A percentile compares a stretch with the other conserved stretches of the same genome.
phyloP scores from a whole-genome alignment of 2,888 invertebrate genomes.

The Epirrhoe alternata region DNA sequence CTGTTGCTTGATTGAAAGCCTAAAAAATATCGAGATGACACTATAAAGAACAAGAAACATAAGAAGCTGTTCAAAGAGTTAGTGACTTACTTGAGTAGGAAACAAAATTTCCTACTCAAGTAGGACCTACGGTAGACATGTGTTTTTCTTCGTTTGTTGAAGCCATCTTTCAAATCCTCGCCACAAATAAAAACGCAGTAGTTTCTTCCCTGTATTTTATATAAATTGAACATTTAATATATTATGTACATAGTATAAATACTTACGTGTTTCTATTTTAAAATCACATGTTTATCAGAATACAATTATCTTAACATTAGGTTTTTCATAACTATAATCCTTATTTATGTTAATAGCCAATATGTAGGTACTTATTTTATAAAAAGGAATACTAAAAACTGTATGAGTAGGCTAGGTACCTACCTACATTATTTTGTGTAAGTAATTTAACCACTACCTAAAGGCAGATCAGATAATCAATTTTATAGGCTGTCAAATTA shows the following conservation, averaged over 20 bases:
- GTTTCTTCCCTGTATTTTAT: background rate
- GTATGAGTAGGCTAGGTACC: no score
- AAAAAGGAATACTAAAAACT: background rate
- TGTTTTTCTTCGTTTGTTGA: no score
- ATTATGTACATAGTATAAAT: background rate
- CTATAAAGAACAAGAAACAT: no score
- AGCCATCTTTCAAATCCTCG: no score
- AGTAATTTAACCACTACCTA: background rate
- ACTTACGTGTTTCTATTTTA: background rate
- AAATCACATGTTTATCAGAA: background rate
- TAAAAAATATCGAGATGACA: no score
- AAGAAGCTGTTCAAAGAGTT: no score
- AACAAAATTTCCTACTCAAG: no score
- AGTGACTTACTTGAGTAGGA: no score
- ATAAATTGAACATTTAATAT: background rate
- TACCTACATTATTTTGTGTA: no score
- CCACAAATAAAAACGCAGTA: background rate
- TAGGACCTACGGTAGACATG: no score
- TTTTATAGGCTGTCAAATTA: background rate
- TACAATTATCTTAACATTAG: background rate
- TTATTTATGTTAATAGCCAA: background rate
- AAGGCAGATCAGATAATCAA: background rate
- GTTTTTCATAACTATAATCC: background rate
- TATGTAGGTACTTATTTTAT: background rate
- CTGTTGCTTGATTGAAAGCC: no score